Evolutionary conservation across 2,113 vertebrate species (phyloP), one percentile per base, ranked within the genome.

Genomic region (Podarcis raffonei): DNA sequence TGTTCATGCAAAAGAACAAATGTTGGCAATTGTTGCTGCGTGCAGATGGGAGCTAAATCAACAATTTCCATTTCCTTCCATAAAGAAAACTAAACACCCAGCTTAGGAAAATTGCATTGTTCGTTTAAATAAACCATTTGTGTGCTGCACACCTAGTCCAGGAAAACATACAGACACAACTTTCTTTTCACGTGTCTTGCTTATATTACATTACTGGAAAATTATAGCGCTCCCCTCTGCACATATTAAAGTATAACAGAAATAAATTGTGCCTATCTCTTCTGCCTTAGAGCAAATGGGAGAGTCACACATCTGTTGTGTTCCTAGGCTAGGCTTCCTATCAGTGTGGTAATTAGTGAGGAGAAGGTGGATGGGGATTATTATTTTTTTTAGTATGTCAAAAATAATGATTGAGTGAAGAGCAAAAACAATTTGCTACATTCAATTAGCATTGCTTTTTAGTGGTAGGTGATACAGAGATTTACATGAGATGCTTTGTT

Each of bases 381-480:
- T 20, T 69, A 94, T 2, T 20, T 23, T 20, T 69, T 48, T 57
- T 32, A 89, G 68, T 85, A 78, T 95, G 95, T 94, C 85, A 92
- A 89, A 94, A 93, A 93, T 85, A 91, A 87, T 89, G 90, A 89
- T 84, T 93, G 75, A 92, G 76, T 88, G 92, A 35, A 85, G 88
- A 93, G 82, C 90, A 71, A 95, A 92, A 92, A 92, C 62, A 95
- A 96, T 94, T 96, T 91, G 89, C 91, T 95, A 94, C 93, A 93
- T 95, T 93, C 93, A 94, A 93, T 96, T 94, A 95, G 90, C 89
- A 90, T 95, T 94, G 76, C 30, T 81, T 96, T 95, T 96, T 91
- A 96, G 91, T 94, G 86, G 81, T 90, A 87, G 93, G 91, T 94
- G 89, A 93, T 62, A 91, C 75, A 75, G 89, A 86, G 79, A 93